phyloP scores from a whole-genome alignment of 92 coral and sea anemone genomes.

The Anthopleura xanthogrammica region DNA sequence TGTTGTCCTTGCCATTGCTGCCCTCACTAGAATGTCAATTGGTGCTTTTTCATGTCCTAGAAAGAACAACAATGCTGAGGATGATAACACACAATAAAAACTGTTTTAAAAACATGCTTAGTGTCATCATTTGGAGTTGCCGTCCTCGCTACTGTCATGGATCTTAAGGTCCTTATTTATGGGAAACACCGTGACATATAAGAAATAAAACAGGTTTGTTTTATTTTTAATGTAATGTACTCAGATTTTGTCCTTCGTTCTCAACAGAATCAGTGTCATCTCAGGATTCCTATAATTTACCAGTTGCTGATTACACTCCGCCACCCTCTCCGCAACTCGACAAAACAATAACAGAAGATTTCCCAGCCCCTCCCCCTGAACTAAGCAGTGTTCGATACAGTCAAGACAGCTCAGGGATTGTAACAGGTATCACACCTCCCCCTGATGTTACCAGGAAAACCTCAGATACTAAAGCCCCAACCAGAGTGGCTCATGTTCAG shows the following conservation, averaged over 20 bases:
- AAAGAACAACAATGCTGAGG: too few species aligned
- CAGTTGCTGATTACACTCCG: conserved; percentile 81
- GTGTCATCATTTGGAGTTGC: too few species aligned
- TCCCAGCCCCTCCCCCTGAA: conserved; percentile 80
- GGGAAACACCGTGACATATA: too few species aligned
- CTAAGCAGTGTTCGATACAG: conserved; percentile 38
- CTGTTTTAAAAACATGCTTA: too few species aligned
- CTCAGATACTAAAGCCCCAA: conserved; percentile 33
- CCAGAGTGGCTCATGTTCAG: conserved; percentile 74
- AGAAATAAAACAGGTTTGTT: too few species aligned
- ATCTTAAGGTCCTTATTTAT: too few species aligned
- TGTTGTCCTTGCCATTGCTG: too few species aligned
- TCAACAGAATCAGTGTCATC: conserved; percentile 62
- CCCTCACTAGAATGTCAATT: too few species aligned
- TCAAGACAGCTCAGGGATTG: conserved; percentile 60
- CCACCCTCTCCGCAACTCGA: conserved; percentile 63
- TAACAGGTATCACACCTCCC: conserved; percentile 56
- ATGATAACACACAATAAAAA: too few species aligned
- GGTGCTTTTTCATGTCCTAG: too few species aligned
- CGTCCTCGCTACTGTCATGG: too few species aligned
- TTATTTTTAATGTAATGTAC: background rate
- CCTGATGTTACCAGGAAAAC: conserved; percentile 80
- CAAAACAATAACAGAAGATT: conserved; percentile 62
- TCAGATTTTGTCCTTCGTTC: background rate
- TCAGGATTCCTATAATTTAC: conserved; percentile 60